Conservation (phyloP, 2,797 vertebrate species). For the Acanthurus tractus region DNA sequence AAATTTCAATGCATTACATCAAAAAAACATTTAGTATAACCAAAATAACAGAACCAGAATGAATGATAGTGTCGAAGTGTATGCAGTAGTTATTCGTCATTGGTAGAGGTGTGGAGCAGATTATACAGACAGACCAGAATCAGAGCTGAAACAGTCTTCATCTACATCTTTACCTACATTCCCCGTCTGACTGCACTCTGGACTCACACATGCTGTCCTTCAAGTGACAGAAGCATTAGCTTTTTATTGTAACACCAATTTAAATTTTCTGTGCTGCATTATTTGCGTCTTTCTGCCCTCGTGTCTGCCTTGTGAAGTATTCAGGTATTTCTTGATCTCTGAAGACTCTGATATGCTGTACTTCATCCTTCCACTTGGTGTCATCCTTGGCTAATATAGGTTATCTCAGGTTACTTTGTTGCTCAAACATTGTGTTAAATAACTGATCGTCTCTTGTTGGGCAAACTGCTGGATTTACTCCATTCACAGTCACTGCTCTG, state of each 20-base stretch:
- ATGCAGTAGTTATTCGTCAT: neutral
- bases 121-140: slow-evolving; percentile 56
- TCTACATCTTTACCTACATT: slow-evolving; percentile 43
- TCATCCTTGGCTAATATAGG: neutral
- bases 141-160: slow-evolving; percentile 19
- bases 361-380: slow-evolving; percentile 1
- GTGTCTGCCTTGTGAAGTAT: neutral
- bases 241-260: neutral
- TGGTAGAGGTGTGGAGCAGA: slow-evolving; percentile 54
- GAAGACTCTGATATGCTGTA: neutral
- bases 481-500: neutral
- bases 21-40: neutral
- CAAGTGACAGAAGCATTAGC: neutral
- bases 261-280: neutral
- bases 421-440: neutral
- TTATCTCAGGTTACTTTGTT: neutral
- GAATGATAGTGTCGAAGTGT: neutral
- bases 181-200: slow-evolving; percentile 59
- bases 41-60: neutral
- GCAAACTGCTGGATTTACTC: neutral
- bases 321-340: neutral
- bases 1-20: neutral
- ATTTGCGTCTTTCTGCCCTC: slow-evolving; percentile 3
- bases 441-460: neutral
- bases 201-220: slow-evolving; percentile 26